Evolutionary conservation across 2,888 invertebrate genomes (phyloP).

Genomic region (Steinernema scapterisci): DNA sequence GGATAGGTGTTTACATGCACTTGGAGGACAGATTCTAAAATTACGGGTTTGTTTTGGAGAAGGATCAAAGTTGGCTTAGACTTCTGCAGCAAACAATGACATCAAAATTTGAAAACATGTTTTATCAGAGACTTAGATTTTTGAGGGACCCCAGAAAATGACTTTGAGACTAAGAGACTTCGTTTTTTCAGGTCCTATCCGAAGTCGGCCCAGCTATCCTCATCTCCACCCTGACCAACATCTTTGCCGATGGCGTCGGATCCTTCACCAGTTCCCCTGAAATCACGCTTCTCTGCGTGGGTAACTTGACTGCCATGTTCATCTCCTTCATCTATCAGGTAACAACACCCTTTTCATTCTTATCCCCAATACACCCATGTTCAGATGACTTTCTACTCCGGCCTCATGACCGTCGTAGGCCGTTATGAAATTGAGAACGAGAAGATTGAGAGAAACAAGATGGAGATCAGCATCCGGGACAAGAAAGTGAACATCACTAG

Average conservation of each 20-base stretch:
- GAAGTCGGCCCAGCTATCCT: conserved; percentile 65
- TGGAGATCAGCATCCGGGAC: conserved; percentile 50
- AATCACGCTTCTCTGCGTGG: conserved; percentile 61
- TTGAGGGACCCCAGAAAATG: too few relatives aligned
- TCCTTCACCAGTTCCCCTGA: conserved; percentile 53
- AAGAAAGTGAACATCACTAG: conserved; percentile 37
- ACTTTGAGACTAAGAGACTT: too few relatives aligned
- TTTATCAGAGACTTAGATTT: too few relatives aligned
- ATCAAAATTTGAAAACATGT: too few relatives aligned
- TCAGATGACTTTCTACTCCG: conserved; percentile 64
- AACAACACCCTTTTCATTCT: too few relatives aligned
- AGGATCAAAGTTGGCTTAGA: too few relatives aligned
- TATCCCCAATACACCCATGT: conserved; percentile 17
- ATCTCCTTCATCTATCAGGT: conserved; percentile 62
- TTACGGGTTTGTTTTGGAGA: too few relatives aligned
- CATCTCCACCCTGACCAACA: conserved; percentile 63
- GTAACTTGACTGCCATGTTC: conserved; percentile 63
- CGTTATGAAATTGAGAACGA: conserved; percentile 59
- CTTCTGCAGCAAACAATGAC: too few relatives aligned
- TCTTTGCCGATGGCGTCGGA: conserved; percentile 61
- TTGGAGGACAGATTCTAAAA: too few relatives aligned
- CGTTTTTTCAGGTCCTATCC: conserved; percentile 49
- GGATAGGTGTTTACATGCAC: too few relatives aligned
- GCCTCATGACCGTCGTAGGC: conserved; percentile 51
- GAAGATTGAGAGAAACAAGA: conserved; percentile 42